Percentiles rank a stretch among this genome's conserved stretches.
Conservation (phyloP, 2,888 invertebrate species). For the Apodemia mormo region DNA sequence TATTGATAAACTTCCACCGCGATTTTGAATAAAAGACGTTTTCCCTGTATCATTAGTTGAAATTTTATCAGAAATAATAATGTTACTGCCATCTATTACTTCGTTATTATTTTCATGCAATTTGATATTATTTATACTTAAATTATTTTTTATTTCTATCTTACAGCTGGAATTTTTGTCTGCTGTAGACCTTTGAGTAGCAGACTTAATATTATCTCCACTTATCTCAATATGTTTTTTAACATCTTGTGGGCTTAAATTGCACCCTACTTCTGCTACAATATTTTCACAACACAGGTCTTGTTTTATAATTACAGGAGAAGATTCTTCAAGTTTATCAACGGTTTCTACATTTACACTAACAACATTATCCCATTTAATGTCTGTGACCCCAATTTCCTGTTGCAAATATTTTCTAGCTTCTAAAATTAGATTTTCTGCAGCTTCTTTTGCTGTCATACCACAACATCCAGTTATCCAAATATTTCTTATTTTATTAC, state of each 20-base stretch:
- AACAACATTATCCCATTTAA: constrained; percentile 83
- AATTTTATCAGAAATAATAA: not conserved
- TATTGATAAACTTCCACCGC: not conserved
- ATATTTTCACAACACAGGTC: not conserved
- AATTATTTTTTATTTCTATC: not conserved
- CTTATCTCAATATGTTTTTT: not conserved
- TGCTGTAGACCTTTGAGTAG: not conserved
- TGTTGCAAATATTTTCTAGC: constrained; percentile 87
- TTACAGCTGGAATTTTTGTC: not conserved
- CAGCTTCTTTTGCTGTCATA: constrained; percentile 91
- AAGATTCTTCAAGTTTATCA: not conserved
- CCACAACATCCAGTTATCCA: constrained; percentile 91
- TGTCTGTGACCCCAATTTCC: constrained; percentile 87
- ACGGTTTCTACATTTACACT: constrained; percentile 23
- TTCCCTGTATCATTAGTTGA: not conserved
- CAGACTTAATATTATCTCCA: not conserved
- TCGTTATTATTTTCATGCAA: not conserved
- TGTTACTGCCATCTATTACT: not conserved
- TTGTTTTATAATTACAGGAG: constrained; percentile 1
- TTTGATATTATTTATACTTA: not conserved
- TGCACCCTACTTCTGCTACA: not conserved
- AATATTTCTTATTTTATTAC: constrained; percentile 86
- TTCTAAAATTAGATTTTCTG: constrained; percentile 88
- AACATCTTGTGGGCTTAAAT: not conserved
- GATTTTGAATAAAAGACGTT: not conserved